Conservation (phyloP, 1,140 invertebrate species). For the Dinoponera quadriceps region DNA sequence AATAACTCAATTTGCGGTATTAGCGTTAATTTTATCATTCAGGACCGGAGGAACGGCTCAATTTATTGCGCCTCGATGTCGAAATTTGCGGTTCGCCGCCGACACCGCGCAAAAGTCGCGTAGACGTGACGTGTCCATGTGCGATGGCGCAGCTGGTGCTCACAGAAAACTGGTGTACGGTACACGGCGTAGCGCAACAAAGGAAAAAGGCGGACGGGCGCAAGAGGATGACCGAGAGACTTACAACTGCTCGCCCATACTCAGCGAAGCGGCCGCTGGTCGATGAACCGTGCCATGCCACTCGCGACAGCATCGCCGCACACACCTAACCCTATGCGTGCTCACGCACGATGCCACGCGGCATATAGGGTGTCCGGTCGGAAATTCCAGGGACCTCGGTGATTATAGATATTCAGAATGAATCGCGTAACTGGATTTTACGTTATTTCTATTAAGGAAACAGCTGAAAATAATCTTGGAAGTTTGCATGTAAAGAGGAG, state of each 20-base stretch:
- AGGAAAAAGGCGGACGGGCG: conserved; percentile 57
- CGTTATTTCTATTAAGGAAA: conserved; percentile 1
- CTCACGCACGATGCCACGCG: conserved; percentile 21
- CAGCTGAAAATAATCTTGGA: neutral
- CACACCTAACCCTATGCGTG: conserved; percentile 43
- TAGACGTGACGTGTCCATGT: conserved; percentile 13
- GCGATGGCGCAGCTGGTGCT: conserved; percentile 50
- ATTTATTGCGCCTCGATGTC: neutral
- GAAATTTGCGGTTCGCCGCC: conserved; percentile 15
- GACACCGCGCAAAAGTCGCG: neutral
- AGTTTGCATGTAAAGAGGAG: too few relatives aligned
- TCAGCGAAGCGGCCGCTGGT: conserved; percentile 51
- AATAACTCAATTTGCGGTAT: neutral
- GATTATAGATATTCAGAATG: neutral
- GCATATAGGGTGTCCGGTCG: conserved; percentile 44
- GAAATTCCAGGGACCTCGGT: neutral
- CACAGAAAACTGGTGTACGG: conserved; percentile 53
- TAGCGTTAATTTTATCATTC: neutral
- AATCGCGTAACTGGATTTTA: neutral
- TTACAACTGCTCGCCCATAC: conserved; percentile 54
- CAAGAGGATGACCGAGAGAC: conserved; percentile 64
- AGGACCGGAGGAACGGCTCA: neutral
- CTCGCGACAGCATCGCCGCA: conserved; percentile 53
- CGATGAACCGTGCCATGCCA: conserved; percentile 55
- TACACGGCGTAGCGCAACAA: conserved; percentile 55